These are phyloP conservation scores for Rhagonycha lutea DNA, from an alignment of 2,888 invertebrate species.

Conservation along the genomic window DNA sequence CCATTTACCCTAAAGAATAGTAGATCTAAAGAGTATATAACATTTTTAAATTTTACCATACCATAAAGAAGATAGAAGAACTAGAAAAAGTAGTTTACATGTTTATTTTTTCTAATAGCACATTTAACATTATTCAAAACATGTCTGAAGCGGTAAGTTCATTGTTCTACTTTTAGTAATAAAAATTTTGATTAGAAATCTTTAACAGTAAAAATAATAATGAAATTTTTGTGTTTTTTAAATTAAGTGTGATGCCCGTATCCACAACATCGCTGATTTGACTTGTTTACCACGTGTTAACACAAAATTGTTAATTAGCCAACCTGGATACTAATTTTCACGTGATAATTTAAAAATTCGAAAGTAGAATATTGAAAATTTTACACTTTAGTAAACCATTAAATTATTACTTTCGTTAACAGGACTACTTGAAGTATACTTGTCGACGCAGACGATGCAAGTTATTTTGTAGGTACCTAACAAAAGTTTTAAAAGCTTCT, in stretches of 20 bases:
- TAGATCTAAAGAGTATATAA: not conserved
- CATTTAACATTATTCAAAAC: not conserved
- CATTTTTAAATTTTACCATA: not conserved
- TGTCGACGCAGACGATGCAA: not conserved
- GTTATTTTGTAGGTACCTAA: not conserved
- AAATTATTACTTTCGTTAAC: not conserved
- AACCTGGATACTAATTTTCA: not conserved
- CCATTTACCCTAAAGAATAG: not conserved
- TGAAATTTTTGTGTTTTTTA: not conserved
- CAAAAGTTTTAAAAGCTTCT: not conserved
- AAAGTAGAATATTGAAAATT: not conserved
- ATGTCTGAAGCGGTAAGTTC: not conserved
- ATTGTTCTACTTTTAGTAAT: not conserved
- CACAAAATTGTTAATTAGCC: too few species aligned
- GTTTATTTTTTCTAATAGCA: not conserved
- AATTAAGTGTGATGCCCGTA: not conserved
- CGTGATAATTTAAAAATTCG: not conserved
- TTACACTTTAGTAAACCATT: not conserved
- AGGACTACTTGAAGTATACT: not conserved
- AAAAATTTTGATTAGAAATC: too few species aligned
- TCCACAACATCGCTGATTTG: not conserved
- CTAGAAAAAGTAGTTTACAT: not conserved
- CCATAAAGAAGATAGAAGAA: not conserved
- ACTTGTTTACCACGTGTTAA: not conserved
- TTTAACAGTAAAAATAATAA: not conserved